Percentiles rank a stretch among this genome's conserved stretches.
Conservation (phyloP, 2,888 invertebrate species). For the Habroteleia sp. region DNA sequence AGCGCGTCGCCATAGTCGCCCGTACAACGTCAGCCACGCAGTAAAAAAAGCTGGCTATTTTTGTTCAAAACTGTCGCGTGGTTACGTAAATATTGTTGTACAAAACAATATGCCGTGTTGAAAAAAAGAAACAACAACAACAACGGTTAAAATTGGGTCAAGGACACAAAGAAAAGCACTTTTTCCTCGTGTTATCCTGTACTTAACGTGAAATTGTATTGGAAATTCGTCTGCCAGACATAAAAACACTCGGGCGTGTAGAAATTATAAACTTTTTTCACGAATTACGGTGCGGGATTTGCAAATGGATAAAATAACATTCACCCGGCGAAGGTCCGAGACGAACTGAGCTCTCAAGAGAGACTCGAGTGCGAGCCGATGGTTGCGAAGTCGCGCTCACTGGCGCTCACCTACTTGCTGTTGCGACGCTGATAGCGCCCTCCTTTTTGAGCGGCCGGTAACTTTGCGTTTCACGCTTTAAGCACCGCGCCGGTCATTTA, state of each 20-base stretch:
- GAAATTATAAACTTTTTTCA: slow-evolving; percentile 7
- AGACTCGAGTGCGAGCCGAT: slow-evolving; percentile 3
- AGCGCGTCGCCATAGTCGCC: slow-evolving; percentile 59
- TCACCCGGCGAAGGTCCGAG: slow-evolving; percentile 53
- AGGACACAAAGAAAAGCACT: slow-evolving; percentile 20
- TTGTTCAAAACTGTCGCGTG: slow-evolving; percentile 16
- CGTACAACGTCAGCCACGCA: slow-evolving; percentile 43
- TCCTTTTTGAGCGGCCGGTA: slow-evolving; percentile 31
- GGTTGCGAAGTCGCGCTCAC: not conserved
- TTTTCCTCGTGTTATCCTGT: not conserved
- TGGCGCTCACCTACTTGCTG: slow-evolving; percentile 4
- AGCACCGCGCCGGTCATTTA: slow-evolving; percentile 27
- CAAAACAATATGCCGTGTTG: slow-evolving; percentile 1
- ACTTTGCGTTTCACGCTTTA: slow-evolving; percentile 4
- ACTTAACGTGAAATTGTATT: not conserved
- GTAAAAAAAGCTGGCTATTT: slow-evolving; percentile 25
- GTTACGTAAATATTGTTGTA: slow-evolving; percentile 9
- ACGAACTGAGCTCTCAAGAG: slow-evolving; percentile 39
- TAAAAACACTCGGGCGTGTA: not conserved
- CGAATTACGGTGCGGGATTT: not conserved
- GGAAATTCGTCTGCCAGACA: not conserved
- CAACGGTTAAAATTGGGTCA: slow-evolving; percentile 29
- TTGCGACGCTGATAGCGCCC: slow-evolving; percentile 15
- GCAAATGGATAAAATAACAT: slow-evolving; percentile 10
- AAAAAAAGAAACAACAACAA: slow-evolving; percentile 21